A percentile compares a stretch with the other conserved stretches of the same genome.
Conservation (phyloP, 2,888 invertebrate species). For the Parnassius apollo region DNA sequence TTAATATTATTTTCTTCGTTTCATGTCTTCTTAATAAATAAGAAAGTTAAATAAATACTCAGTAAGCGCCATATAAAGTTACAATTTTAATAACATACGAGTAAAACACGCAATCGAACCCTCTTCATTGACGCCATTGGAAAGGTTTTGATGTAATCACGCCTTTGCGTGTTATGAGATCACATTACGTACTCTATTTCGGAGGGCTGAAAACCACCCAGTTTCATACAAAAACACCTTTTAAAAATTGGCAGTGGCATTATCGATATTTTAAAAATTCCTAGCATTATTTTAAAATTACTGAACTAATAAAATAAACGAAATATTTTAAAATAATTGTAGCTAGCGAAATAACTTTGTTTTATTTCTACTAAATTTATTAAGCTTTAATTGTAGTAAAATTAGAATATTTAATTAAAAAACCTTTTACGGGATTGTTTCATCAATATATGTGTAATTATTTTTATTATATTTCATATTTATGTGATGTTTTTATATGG, state of each 20-base stretch:
- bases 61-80: conserved; percentile 14
- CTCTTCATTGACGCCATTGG: conserved; percentile 26
- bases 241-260: neutral
- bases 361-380: too few species aligned
- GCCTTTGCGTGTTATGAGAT: conserved; percentile 28
- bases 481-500: too few species aligned
- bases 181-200: conserved; percentile 23
- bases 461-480: too few species aligned
- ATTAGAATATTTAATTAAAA: too few species aligned
- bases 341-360: too few species aligned
- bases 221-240: neutral
- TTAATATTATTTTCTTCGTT: too few species aligned
- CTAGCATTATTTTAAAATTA: neutral
- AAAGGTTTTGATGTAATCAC: conserved; percentile 28
- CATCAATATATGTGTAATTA: too few species aligned
- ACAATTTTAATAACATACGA: conserved; percentile 8
- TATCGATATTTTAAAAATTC: neutral
- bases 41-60: conserved; percentile 3
- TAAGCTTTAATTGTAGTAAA: too few species aligned
- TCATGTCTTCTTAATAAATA: neutral
- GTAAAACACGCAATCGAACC: conserved; percentile 9
- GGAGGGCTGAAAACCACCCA: conserved; percentile 20
- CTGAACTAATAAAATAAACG: too few species aligned
- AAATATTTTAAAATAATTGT: too few species aligned
- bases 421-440: too few species aligned